Base-by-base conservation (phyloP, 2,797 vertebrate species). In the Helostoma temminkii region DNA sequence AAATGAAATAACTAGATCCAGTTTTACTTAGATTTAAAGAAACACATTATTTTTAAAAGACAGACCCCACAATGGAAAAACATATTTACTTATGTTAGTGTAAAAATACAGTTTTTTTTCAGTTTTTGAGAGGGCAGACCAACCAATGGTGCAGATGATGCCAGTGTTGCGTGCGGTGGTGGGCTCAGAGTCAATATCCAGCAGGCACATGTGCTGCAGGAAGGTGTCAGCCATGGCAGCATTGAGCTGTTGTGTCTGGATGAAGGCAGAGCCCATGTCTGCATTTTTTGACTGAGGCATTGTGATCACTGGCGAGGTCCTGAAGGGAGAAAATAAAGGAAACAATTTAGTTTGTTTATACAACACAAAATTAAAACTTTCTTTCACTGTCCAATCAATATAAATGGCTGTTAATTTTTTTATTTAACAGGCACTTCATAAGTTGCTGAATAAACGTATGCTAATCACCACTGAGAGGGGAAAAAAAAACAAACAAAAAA, bases 141-240 rank as follows among this genome's bases (percentile, higher is more conserved):
- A 86, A 99, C 98, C 98, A 0, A 99, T 99, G 78, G 98, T 99
- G 83, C 98, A 99, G 88, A 99, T 98, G 91, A 99, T 99, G 88
- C 98, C 97, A 0, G 98, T 99, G 93, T 99, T 99, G 15, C 98
- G 95, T 2, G 98, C 98, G 0, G 94, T 97, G 87, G 95, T 97
- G 56, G 98, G 97, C 52, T 95, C 93, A 0, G 98, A 99, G 90
- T 99, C 98, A 0, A 99, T 99, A 92, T 99, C 98, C 89, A 99
- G 87, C 74, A 97, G 95, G 87, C 98, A 99, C 96, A 99, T 86
- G 88, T 99, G 98, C 83, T 99, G 97, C 90, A 99, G 89, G 88
- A 99, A 99, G 15, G 96, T 98, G 91, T 99, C 98, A 0, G 98
- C 98, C 94, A 96, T 97, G 65, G 98, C 96, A 59, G 98, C 98